These are phyloP conservation scores for Drosophila yooni DNA, from an alignment of 2,888 invertebrate species.

Conservation along the genomic window DNA sequence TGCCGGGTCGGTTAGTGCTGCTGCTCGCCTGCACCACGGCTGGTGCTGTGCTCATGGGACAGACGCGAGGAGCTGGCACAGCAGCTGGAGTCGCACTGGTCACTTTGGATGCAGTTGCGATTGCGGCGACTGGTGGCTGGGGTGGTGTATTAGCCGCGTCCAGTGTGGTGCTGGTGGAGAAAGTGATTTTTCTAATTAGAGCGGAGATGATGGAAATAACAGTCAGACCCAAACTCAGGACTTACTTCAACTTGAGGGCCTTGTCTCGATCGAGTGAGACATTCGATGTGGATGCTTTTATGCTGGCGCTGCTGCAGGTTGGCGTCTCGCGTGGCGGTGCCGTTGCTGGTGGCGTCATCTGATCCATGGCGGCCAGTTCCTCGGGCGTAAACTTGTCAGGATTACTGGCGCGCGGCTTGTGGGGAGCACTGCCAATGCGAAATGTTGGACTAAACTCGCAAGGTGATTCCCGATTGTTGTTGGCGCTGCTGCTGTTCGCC, in stretches of 20 bases:
- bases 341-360: constrained; percentile 85
- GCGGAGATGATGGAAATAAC: constrained; percentile 19
- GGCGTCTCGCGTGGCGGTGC: constrained; percentile 84
- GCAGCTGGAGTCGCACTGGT: background rate
- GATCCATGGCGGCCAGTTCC: constrained; percentile 83
- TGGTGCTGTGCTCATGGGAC: constrained; percentile 54
- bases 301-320: constrained; percentile 57
- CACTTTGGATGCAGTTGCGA: constrained; percentile 27
- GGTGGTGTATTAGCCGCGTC: constrained; percentile 44
- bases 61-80: constrained; percentile 14
- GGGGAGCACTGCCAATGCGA: constrained; percentile 87
- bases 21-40: constrained; percentile 44
- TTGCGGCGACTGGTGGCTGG: constrained; percentile 10
- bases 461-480: constrained; percentile 55
- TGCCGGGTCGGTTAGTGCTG: constrained; percentile 60
- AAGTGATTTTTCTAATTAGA: constrained; percentile 79
- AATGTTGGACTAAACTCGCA: constrained; percentile 87
- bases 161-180: constrained; percentile 75
- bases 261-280: constrained; percentile 73
- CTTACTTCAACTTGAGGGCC: constrained; percentile 68
- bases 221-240: background rate
- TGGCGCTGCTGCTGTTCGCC: constrained; percentile 69
- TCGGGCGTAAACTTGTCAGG: constrained; percentile 84
- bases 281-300: constrained; percentile 55
- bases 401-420: constrained; percentile 81